Percentiles rank a stretch among this genome's conserved stretches.
Conservation (phyloP, 53 echinoderm and acorn worm genomes). For the Holothuria scabra region DNA sequence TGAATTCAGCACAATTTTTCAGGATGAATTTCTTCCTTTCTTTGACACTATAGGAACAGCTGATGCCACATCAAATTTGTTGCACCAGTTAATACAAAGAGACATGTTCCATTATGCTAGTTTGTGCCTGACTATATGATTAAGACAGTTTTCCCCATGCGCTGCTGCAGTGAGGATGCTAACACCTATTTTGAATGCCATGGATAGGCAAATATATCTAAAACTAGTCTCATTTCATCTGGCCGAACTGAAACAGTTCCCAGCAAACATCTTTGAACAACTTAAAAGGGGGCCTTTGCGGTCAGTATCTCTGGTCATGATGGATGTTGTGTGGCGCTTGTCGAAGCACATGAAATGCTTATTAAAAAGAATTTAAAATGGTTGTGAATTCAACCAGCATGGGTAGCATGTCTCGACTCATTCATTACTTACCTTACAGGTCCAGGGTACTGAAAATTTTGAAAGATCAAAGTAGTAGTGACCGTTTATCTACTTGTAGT, state of each 20-base stretch:
- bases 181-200: constrained; percentile 4
- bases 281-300: constrained; percentile 70
- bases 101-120: too few species aligned
- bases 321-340: constrained; percentile 59
- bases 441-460: neutral
- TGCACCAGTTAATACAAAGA: too few species aligned
- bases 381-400: constrained; percentile 33
- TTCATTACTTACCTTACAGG: constrained; percentile 6
- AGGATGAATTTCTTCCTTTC: too few species aligned
- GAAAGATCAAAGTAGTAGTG: neutral
- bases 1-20: too few species aligned
- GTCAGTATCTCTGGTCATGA: constrained; percentile 56
- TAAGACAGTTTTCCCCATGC: too few species aligned
- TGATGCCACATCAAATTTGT: too few species aligned
- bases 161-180: too few species aligned
- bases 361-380: constrained; percentile 63
- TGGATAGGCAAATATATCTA: constrained; percentile 26
- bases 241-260: constrained; percentile 30
- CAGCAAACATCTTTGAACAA: constrained; percentile 35
- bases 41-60: too few species aligned
- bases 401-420: constrained; percentile 9
- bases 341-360: too few species aligned
- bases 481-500: too few species aligned
- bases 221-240: constrained; percentile 43
- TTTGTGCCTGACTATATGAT: too few species aligned